Percentiles rank a stretch among this genome's conserved stretches.
Evolutionary conservation across 1,140 invertebrate genomes (phyloP).

Genomic region (Atta cephalotes): DNA sequence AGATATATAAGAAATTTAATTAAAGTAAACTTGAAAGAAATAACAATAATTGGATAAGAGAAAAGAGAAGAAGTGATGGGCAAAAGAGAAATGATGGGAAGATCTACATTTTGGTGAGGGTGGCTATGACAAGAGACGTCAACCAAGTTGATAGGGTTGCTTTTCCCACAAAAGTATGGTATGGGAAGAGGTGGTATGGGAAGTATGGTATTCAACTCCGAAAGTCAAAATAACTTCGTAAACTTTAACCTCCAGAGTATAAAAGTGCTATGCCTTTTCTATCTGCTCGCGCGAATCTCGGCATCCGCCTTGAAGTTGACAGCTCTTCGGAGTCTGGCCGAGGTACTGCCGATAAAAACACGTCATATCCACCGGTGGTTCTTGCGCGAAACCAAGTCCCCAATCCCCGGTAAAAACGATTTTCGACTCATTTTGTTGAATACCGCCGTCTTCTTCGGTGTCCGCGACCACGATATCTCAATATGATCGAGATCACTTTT

Average conservation of each 20-base stretch:
- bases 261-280: conserved; percentile 79
- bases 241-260: conserved; percentile 82
- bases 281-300: conserved; percentile 76
- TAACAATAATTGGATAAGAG: conserved; percentile 42
- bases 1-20: conserved; percentile 5
- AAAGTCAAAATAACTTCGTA: conserved; percentile 83
- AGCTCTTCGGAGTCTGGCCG: conserved; percentile 44
- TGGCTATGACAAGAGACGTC: conserved; percentile 80
- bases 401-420: conserved; percentile 62
- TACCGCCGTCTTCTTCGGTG: background rate
- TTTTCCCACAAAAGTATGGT: conserved; percentile 59
- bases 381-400: conserved; percentile 53
- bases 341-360: conserved; percentile 75
- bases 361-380: conserved; percentile 76
- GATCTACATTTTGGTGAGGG: conserved; percentile 66
- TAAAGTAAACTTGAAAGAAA: conserved; percentile 47
- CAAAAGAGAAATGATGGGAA: conserved; percentile 47
- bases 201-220: conserved; percentile 53
- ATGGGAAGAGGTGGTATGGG: background rate
- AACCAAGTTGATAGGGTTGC: conserved; percentile 74
- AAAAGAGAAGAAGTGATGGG: conserved; percentile 47
- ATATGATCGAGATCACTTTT: conserved; percentile 15
- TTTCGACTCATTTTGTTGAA: conserved; percentile 15
- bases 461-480: conserved; percentile 1
- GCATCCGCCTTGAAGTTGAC: conserved; percentile 71